phyloP scores from a whole-genome alignment of 2,888 invertebrate species.

The Calliphora vomitoria region DNA sequence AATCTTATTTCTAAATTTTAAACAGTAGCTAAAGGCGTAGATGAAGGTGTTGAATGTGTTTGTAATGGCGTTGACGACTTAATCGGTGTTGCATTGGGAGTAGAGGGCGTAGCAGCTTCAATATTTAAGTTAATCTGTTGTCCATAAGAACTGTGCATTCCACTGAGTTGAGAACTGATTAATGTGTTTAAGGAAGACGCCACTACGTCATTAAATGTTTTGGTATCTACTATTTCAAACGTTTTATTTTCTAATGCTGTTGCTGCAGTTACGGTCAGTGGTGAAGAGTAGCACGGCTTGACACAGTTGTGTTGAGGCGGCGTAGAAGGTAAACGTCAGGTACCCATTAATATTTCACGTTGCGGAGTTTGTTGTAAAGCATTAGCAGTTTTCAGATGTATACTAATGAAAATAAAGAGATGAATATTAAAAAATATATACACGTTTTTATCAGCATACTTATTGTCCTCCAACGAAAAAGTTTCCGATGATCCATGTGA shows the following conservation, averaged over 20 bases:
- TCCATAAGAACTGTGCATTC: not conserved
- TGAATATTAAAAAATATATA: constrained; percentile 1
- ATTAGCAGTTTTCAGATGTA: constrained; percentile 83
- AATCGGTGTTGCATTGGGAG: constrained; percentile 39
- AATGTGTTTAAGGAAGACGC: constrained; percentile 48
- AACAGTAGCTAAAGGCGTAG: constrained; percentile 43
- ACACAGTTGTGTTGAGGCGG: constrained; percentile 69
- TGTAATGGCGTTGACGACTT: constrained; percentile 31
- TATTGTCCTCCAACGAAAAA: constrained; percentile 84
- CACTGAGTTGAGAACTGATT: constrained; percentile 27
- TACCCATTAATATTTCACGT: constrained; percentile 80
- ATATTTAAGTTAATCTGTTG: constrained; percentile 33
- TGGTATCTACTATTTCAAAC: constrained; percentile 43
- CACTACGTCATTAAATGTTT: not conserved
- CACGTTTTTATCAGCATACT: constrained; percentile 78
- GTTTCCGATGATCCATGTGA: constrained; percentile 84
- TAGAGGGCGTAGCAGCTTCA: constrained; percentile 34
- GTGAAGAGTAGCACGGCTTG: constrained; percentile 54
- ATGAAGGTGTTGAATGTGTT: constrained; percentile 44
- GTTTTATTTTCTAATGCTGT: constrained; percentile 67
- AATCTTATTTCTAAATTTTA: constrained; percentile 40
- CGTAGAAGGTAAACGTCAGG: constrained; percentile 81
- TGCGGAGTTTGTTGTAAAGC: constrained; percentile 83
- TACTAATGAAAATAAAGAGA: constrained; percentile 74
- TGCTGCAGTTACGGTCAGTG: constrained; percentile 44